Base-by-base conservation (phyloP, 2,113 vertebrate genomes). In the Varanus komodoensis region DNA sequence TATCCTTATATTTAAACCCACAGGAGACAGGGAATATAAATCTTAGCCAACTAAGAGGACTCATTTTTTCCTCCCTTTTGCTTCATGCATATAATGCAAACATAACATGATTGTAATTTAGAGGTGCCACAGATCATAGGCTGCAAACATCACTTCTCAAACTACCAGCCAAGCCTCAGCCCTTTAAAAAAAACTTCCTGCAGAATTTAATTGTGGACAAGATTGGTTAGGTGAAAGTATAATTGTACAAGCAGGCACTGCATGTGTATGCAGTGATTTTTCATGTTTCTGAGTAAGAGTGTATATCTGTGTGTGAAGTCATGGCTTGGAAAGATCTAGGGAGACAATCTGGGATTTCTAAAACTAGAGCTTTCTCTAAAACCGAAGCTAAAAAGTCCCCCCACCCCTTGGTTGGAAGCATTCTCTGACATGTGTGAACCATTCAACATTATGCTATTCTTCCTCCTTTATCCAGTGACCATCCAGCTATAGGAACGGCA, bases 401-500 rank as follows among this genome's bases (percentile, higher is more conserved):
- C 2, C 29, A 75, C 32, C 73, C 84, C 38, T 3, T 44, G 29
- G 17, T 8, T 64, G 12, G 84, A 64, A 67, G 14, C 73, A 27
- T 61, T n/a, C 3, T 27, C 5, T 78, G 7, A 9, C 57, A 38
- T 68, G 27, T 38, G 19, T 9, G 7, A 25, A 67, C 6, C 7
- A 6, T 15, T 44, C 15, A 61, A 32, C 52, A 29, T 6, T 23
- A n/a, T 74, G 8, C 82, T n/a, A 87, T 68, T 69, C 84, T 54
- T 86, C 19, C 29, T 73, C 15, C 91, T 90, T 34, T 81, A 15
- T 88, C 1, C 86, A 98, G 97, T 91, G 92, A 95, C 84, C 97
- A 90, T 27, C 0, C 95, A 32, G 23, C 85, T 4, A 91, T 90
- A 44, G 96, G 94, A 92, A 98, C 97, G 44, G 96, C 98, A 83